These are phyloP conservation scores for Agriopis marginaria DNA, from an alignment of 2,888 invertebrate genomes.

Conservation along the genomic window DNA sequence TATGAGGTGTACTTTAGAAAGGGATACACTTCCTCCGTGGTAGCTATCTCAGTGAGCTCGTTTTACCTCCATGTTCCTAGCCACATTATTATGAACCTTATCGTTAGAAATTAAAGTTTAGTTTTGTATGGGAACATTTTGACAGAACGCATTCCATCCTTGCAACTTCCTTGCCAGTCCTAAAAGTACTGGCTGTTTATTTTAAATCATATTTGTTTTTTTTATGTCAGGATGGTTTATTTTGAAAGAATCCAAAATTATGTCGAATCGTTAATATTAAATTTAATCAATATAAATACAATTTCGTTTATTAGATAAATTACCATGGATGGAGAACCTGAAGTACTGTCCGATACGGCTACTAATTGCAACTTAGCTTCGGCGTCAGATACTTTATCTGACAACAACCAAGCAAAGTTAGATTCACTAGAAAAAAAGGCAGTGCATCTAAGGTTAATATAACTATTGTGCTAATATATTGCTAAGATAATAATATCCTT, in stretches of 20 bases:
- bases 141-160: too few relatives aligned
- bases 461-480: too few relatives aligned
- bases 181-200: slow-evolving; percentile 14
- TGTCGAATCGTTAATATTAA: slow-evolving; percentile 48
- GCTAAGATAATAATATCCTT: too few relatives aligned
- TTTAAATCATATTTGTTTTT: neutral
- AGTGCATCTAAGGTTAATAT: slow-evolving; percentile 70
- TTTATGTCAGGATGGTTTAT: slow-evolving; percentile 30
- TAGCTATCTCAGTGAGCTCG: too few relatives aligned
- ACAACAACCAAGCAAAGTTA: slow-evolving; percentile 74
- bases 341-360: slow-evolving; percentile 72
- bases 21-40: too few relatives aligned
- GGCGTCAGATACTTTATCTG: slow-evolving; percentile 71
- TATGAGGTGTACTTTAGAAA: too few relatives aligned
- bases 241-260: slow-evolving; percentile 63
- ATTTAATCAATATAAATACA: slow-evolving; percentile 29
- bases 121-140: too few relatives aligned
- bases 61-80: too few relatives aligned
- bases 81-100: too few relatives aligned
- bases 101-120: too few relatives aligned
- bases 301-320: slow-evolving; percentile 40
- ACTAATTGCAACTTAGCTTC: slow-evolving; percentile 73
- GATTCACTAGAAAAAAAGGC: slow-evolving; percentile 82
- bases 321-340: slow-evolving; percentile 77
- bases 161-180: too few relatives aligned